Conservation (phyloP, 1,140 invertebrate genomes). For the Onthophagus taurus region DNA sequence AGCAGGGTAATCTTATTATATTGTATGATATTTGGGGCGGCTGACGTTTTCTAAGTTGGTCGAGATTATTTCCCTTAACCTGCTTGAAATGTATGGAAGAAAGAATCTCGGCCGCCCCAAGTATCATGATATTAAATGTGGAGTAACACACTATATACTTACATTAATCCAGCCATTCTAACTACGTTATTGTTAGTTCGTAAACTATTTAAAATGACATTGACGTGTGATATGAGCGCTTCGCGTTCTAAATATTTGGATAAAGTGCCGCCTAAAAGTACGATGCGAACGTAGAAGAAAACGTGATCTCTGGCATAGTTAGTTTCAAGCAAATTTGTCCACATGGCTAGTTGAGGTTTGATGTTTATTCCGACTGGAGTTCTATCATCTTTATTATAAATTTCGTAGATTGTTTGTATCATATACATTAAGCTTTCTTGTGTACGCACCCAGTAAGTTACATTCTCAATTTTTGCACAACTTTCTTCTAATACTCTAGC, state of each 20-base stretch:
- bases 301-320: not conserved
- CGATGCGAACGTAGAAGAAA: not conserved
- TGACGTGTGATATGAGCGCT: slow-evolving; percentile 1
- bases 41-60: no score
- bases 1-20: no score
- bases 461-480: not conserved
- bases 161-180: slow-evolving; percentile 4
- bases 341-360: not conserved
- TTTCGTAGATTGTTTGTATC: not conserved
- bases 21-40: no score
- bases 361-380: not conserved
- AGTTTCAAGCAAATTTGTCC: slow-evolving; percentile 1
- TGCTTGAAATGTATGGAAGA: no score
- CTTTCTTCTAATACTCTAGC: not conserved
- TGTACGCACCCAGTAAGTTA: slow-evolving; percentile 3
- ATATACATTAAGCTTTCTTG: slow-evolving; percentile 8
- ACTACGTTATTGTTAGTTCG: not conserved
- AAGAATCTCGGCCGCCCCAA: no score
- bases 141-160: no score
- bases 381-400: not conserved
- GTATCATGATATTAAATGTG: no score
- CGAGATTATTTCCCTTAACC: no score
- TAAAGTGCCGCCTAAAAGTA: slow-evolving; percentile 1
- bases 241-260: slow-evolving; percentile 6
- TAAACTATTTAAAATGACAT: slow-evolving; percentile 4